Evolutionary conservation across 37 sponge, comb jelly and placozoan genomes (phyloP), one percentile per base, ranked within the genome.

Genomic region (Aphrocallistes beatrix): DNA sequence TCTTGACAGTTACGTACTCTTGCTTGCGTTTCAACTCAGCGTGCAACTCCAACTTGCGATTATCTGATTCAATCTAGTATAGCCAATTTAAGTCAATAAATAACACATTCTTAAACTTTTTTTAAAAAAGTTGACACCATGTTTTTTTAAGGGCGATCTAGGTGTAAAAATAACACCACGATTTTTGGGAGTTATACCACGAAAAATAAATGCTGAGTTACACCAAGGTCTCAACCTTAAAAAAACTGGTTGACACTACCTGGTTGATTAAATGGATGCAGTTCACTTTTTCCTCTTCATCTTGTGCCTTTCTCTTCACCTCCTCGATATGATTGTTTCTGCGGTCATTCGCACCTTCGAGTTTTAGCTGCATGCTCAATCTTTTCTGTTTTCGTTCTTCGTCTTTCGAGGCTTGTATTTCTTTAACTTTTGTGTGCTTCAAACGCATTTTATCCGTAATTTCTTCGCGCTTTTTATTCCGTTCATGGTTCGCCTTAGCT

Each of bases 251-350:
- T 21, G 17, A 21, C 13, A 13, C 17, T 28, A 60, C 75, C 75
- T 60, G 75, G 21, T 60, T 60, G n/a, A 60, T 60, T 30, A 60
- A 13, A 28, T 60, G 75, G 3, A 60, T 60, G 10, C n/a, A 19
- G 75, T 30, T 60, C 10, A 93, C 94, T 85, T 93, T 93, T 28
- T 88, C 86, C 37, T 93, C 94, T 39, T 95, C 96, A 51, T 89
- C 93, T 83, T 95, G 93, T 37, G 96, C 96, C 87, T 93, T 95
- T 1, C 90, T 51, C 21, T 88, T 47, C 34, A 85, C 87, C 84
- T 93, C 96, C 49, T 91, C 90, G 37, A 95, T 32, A 50, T 86
- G 88, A 39, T 86, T 82, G 38, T 87, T 88, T 51, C 96, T 81
- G 21, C 87, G 87, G 37, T 82, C 85, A 84, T 95, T 90, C 19